phyloP scores from a whole-genome alignment of 2,888 invertebrate genomes.

The Ypsolopha sequella region DNA sequence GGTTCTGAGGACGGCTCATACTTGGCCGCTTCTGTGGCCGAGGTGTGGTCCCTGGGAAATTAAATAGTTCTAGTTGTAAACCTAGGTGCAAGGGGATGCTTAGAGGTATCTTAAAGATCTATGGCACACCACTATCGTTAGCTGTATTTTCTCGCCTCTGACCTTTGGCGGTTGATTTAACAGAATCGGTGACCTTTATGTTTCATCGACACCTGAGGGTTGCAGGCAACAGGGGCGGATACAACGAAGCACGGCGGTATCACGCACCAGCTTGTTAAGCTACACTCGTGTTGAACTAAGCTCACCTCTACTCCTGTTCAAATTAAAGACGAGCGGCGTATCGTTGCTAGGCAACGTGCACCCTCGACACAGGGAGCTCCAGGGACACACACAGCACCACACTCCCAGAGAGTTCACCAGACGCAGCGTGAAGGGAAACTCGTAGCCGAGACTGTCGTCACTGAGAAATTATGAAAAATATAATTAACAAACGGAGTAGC shows the following conservation, averaged over 20 bases:
- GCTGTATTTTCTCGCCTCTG: too few species aligned
- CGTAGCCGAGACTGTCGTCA: slow-evolving; percentile 92
- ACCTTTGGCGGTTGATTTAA: too few species aligned
- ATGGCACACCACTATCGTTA: too few species aligned
- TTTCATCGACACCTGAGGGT: too few species aligned
- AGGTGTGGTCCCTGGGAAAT: slow-evolving; percentile 3
- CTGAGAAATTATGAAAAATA: slow-evolving; percentile 53
- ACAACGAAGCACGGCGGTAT: too few species aligned
- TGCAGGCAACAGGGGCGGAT: too few species aligned
- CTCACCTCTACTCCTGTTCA: slow-evolving; percentile 74
- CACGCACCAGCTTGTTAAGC: too few species aligned
- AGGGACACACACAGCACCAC: slow-evolving; percentile 81
- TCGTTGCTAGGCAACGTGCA: slow-evolving; percentile 82
- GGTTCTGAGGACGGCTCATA: neutral
- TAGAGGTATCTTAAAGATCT: too few species aligned
- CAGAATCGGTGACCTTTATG: too few species aligned
- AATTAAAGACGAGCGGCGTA: slow-evolving; percentile 37
- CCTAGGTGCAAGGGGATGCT: too few species aligned
- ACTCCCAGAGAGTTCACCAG: slow-evolving; percentile 78
- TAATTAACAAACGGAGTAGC: neutral
- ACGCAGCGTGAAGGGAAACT: slow-evolving; percentile 91
- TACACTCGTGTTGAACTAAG: too few species aligned
- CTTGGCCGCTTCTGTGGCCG: slow-evolving; percentile 12
- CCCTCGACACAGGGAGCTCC: slow-evolving; percentile 88
- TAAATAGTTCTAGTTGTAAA: neutral